Evolutionary conservation across 2,113 vertebrate genomes (phyloP).

Genomic region (Tretioscincus oriximinensis): DNA sequence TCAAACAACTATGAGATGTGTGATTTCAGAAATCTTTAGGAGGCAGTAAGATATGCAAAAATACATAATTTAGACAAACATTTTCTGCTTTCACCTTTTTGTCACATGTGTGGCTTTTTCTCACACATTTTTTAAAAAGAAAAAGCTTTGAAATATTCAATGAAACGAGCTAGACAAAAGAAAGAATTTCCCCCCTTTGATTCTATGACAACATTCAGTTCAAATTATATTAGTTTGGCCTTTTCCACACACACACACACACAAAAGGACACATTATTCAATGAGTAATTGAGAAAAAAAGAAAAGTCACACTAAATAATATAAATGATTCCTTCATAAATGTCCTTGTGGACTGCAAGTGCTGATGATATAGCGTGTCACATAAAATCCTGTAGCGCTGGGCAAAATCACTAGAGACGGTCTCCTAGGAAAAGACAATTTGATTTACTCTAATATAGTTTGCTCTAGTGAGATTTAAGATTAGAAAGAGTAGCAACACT

Average conservation of each 20-base stretch:
- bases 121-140: not conserved
- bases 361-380: not conserved
- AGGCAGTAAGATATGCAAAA: not conserved
- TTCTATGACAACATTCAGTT: constrained; percentile 1
- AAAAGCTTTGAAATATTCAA: not conserved
- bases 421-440: constrained; percentile 8
- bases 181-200: not conserved
- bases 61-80: not conserved
- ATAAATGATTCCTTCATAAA: constrained; percentile 8
- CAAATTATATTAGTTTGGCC: not conserved
- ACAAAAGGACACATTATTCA: not conserved
- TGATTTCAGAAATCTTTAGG: not conserved
- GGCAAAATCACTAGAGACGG: not conserved
- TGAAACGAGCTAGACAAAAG: not conserved
- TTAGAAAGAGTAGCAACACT: constrained; percentile 13
- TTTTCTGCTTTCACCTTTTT: not conserved
- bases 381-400: constrained; percentile 22
- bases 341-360: not conserved
- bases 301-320: constrained; percentile 28
- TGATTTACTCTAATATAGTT: constrained; percentile 4
- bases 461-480: not conserved
- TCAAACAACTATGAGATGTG: not conserved
- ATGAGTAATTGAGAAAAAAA: not conserved
- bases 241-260: not conserved
- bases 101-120: not conserved